These are phyloP conservation scores for Aphaenogaster ashmeadi DNA, from an alignment of 1,140 invertebrate species.

Conservation along the genomic window DNA sequence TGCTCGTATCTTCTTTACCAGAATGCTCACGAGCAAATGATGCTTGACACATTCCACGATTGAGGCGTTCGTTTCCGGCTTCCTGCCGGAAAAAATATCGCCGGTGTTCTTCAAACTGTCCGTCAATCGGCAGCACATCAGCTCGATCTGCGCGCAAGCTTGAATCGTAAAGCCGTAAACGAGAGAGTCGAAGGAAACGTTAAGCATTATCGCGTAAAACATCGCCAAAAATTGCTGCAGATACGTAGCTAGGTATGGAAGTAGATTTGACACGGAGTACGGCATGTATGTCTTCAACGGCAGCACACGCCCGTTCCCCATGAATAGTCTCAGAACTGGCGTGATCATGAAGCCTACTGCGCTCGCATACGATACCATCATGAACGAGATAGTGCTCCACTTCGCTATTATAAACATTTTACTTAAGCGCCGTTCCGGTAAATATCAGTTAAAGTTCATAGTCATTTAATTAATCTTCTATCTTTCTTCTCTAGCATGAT, in stretches of 20 bases:
- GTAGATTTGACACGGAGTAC: conserved; percentile 11
- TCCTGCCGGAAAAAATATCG: not conserved
- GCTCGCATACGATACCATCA: not conserved
- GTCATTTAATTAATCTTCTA: not conserved
- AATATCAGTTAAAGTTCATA: not conserved
- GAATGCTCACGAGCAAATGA: conserved; percentile 32
- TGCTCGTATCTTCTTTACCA: conserved; percentile 3
- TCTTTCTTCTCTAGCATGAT: not conserved
- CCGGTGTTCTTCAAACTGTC: not conserved
- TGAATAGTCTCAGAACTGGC: not conserved
- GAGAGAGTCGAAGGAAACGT: conserved; percentile 44
- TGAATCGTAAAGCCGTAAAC: conserved; percentile 58
- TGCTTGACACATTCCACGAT: conserved; percentile 40
- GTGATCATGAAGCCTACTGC: not conserved
- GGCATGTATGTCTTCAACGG: conserved; percentile 23
- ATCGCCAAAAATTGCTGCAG: not conserved
- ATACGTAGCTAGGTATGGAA: conserved; percentile 33
- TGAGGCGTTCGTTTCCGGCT: not conserved
- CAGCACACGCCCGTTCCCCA: not conserved
- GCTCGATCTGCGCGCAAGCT: conserved; percentile 32
- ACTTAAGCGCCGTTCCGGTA: not conserved
- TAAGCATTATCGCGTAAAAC: conserved; percentile 34
- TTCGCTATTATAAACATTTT: conserved; percentile 37
- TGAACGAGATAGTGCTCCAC: conserved; percentile 37
- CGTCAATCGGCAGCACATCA: conserved; percentile 27